A percentile compares a stretch with the other conserved stretches of the same genome.
phyloP scores from a whole-genome alignment of 1,140 invertebrate species.

The Panonychus citri region DNA sequence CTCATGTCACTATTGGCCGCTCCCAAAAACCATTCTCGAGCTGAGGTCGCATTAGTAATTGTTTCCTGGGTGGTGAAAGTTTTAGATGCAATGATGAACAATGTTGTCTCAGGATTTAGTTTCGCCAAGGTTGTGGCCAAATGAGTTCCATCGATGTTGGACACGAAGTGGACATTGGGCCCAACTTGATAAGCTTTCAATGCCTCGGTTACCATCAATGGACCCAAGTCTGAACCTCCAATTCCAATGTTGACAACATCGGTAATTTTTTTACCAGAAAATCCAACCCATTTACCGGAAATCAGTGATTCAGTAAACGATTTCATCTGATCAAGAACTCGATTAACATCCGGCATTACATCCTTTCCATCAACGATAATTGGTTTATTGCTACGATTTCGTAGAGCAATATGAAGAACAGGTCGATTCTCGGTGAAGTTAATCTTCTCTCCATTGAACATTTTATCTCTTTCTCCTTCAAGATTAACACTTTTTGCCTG shows the following conservation, averaged over 20 bases:
- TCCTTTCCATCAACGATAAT: slow-evolving; percentile 71
- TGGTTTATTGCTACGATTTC: slow-evolving; percentile 53
- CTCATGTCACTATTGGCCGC: slow-evolving; percentile 57
- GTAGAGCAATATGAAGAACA: slow-evolving; percentile 78
- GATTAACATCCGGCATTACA: slow-evolving; percentile 79
- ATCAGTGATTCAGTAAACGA: slow-evolving; percentile 43
- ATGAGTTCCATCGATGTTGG: slow-evolving; percentile 98
- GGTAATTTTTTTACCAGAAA: slow-evolving; percentile 78
- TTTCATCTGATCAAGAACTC: slow-evolving; percentile 82
- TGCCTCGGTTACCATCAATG: slow-evolving; percentile 95
- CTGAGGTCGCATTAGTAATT: slow-evolving; percentile 92
- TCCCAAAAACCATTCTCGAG: slow-evolving; percentile 79
- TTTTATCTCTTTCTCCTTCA: slow-evolving; percentile 58
- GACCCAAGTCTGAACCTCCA: slow-evolving; percentile 93
- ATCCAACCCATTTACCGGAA: slow-evolving; percentile 52
- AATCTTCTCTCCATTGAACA: slow-evolving; percentile 85
- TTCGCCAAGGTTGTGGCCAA: slow-evolving; percentile 76
- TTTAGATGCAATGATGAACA: slow-evolving; percentile 97
- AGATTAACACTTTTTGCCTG: slow-evolving; percentile 58
- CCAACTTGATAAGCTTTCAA: slow-evolving; percentile 61
- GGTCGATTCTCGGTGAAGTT: slow-evolving; percentile 93
- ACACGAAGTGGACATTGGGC: slow-evolving; percentile 84
- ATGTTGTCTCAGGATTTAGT: slow-evolving; percentile 68
- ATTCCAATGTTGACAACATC: slow-evolving; percentile 99
- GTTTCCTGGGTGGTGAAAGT: slow-evolving; percentile 70